These are phyloP conservation scores for Varroa destructor DNA, from an alignment of 1,140 invertebrate species.

Conservation along the genomic window DNA sequence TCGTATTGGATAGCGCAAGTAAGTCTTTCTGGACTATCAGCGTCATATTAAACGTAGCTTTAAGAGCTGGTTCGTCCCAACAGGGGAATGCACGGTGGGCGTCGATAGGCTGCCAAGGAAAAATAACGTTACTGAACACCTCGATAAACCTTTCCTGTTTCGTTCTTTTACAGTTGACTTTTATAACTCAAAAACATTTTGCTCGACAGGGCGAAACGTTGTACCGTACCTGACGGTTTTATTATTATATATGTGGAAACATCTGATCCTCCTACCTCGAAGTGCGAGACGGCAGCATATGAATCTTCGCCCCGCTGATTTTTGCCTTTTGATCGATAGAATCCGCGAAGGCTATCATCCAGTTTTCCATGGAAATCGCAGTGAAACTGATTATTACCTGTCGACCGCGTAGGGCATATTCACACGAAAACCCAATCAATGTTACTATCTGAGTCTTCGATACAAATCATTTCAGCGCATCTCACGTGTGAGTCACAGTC, in stretches of 20 bases:
- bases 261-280: constrained; percentile 42
- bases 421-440: no score
- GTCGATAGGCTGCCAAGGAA: constrained; percentile 59
- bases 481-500: no score
- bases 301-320: constrained; percentile 53
- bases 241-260: neutral
- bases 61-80: constrained; percentile 91
- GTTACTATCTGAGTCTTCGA: no score
- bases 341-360: constrained; percentile 87
- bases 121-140: constrained; percentile 30
- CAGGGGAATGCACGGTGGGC: constrained; percentile 86
- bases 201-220: neutral
- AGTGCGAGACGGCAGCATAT: constrained; percentile 80
- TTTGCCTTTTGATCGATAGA: constrained; percentile 77
- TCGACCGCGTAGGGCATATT: neutral
- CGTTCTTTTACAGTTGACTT: neutral
- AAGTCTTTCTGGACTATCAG: constrained; percentile 55
- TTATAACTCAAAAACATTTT: neutral
- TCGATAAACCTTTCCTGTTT: constrained; percentile 10
- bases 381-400: constrained; percentile 4
- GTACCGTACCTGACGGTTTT: no score
- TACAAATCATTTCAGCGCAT: no score
- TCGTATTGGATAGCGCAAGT: constrained; percentile 86
- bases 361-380: constrained; percentile 61
- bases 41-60: constrained; percentile 83